phyloP scores from a whole-genome alignment of 1,140 invertebrate genomes.

The Drosophila seguyi region DNA sequence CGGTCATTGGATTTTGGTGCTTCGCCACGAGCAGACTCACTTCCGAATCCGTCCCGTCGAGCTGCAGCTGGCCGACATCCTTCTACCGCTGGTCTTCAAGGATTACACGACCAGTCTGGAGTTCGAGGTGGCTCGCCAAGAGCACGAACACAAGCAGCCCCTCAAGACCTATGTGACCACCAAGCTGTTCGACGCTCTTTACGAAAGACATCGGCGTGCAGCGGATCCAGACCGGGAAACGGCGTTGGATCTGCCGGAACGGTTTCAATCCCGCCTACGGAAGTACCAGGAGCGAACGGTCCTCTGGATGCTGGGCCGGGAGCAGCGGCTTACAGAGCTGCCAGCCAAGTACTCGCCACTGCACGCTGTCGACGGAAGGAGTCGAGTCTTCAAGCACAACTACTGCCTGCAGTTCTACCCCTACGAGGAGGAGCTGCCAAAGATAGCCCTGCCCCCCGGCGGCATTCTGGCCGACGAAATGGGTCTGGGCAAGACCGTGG shows the following conservation, averaged over 20 bases:
- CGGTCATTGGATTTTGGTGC: constrained; percentile 13
- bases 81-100: constrained; percentile 61
- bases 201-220: constrained; percentile 39
- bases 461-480: constrained; percentile 94
- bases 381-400: constrained; percentile 85
- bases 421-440: constrained; percentile 29
- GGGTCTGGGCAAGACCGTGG: constrained; percentile 94
- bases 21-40: constrained; percentile 8
- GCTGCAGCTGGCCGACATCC: constrained; percentile 42
- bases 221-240: neutral
- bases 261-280: constrained; percentile 86
- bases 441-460: constrained; percentile 86
- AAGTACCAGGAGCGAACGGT: constrained; percentile 89
- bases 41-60: constrained; percentile 22
- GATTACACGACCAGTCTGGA: constrained; percentile 49
- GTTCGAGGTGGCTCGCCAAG: constrained; percentile 53
- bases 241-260: constrained; percentile 9
- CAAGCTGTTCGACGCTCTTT: constrained; percentile 66
- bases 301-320: constrained; percentile 89
- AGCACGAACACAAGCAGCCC: constrained; percentile 48
- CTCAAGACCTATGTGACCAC: constrained; percentile 73
- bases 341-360: constrained; percentile 49
- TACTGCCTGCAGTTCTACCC: constrained; percentile 65
- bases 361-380: constrained; percentile 35
- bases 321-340: constrained; percentile 73